Base-by-base conservation (phyloP, 2,888 invertebrate genomes). In the Carabus problematicus region DNA sequence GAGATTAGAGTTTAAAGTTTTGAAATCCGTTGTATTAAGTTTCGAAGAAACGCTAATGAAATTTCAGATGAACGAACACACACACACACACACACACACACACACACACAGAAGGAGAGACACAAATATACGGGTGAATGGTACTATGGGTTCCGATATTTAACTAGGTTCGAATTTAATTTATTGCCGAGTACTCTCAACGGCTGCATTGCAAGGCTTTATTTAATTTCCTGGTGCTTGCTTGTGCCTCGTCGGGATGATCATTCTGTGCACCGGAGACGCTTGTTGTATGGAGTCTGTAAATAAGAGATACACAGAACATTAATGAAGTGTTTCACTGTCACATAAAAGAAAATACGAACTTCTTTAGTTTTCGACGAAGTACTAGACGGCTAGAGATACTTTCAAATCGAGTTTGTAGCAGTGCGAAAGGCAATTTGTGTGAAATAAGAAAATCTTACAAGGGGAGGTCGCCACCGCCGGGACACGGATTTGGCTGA, bases 191-290 rank as follows among this genome's bases (percentile, higher is more conserved):
- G 61, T 39, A 61, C 47, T 61, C 61, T 61, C 39, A 42, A 29
- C 2, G 29, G 29, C 6, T 29, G 60, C 45, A 43, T 43, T 60
- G 42, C 41, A 19, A 40, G 64, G 39, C 45, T 56, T 64, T 64
- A 64, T 64, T 64, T 56, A 64, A 64, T 64, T 56, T 64, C 64
- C 61, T 61, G 61, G n/a, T 56, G 56, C 56, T 40, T 39, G 55
- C 41, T 29, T 2, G 2, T 29, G 29, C 29, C 3, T 9, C 64
- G 64, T 55, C 56, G 64, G 56, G 56, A 64, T 29, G 64, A 55
- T 45, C 56, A 55, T 18, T 64, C 41, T 54, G 64, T 41, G 16
- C 54, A 19, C 19, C 55, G 8, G 56, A 47, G 54, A 29, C 29
- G 29, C 29, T 29, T 29, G 29, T 29, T 29, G 29, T 29, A 29